Evolutionary conservation across 2,797 vertebrate species (phyloP), one percentile per base, ranked within the genome.

Genomic region (Melanotaenia nigrans): DNA sequence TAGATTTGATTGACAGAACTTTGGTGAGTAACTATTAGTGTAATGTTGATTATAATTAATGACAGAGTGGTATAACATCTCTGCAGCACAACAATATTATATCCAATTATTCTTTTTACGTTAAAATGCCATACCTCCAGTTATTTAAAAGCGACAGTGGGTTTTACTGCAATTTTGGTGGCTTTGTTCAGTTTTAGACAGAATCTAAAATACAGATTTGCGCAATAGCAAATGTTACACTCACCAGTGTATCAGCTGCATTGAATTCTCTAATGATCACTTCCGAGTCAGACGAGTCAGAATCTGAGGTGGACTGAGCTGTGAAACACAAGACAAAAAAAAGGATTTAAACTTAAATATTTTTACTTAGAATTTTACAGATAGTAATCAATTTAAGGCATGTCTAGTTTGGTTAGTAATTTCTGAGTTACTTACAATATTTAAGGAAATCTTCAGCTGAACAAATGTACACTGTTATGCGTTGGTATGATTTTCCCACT

Each of bases 191-290:
- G 54, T 11, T 5, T 7, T 12, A 35, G 33, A 35, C 33, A 24
- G 24, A 56, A 32, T 3, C 12, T 25, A 28, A 30, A 13, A 6
- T 56, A 2, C 35, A 36, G 35, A 36, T 36, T 36, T 36, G 35
- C 38, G 20, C 30, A 38, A 32, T 6, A 32, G 6, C 32, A 32
- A 32, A 32, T 32, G 32, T 32, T 20, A 38, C 0, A 38, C 35
- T 65, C n/a, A 65, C 32, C 47, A 65, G 3, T 32, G 42, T 63
- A 22, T 65, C 49, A 54, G 32, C 45, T 64, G 30, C 30, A 36
- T 36, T 36, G 11, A 36, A 36, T 36, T 36, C 36, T 55, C 49
- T 38, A 20, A 65, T 65, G 49, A 65, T 40, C 3, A 38, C 63
- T 20, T 54, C 49, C 6, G 49, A 54, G 35, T 36, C 7, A 36